Evolutionary conservation across 2,113 vertebrate species (phyloP).

Genomic region (Pholis gunnellus): DNA sequence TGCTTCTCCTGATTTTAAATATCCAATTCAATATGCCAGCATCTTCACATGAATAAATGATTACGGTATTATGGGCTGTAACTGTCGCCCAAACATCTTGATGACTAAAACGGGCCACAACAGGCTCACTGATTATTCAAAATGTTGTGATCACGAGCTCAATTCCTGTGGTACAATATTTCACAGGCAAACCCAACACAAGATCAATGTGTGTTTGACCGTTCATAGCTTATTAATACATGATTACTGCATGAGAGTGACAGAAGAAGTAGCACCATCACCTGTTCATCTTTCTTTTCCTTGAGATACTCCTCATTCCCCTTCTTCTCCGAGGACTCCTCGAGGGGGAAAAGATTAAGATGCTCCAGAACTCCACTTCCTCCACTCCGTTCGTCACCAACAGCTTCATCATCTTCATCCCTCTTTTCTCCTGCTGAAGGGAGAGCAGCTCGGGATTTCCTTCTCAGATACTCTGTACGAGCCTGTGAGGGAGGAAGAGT

Average conservation of each 20-base stretch:
- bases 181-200: not conserved
- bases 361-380: conserved; percentile 72
- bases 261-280: conserved; percentile 48
- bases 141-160: not conserved
- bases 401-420: conserved; percentile 19
- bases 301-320: conserved; percentile 89
- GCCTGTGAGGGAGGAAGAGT: conserved; percentile 79
- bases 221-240: not conserved
- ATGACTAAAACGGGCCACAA: not conserved
- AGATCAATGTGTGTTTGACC: too few species aligned
- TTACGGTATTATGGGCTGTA: not conserved
- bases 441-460: conserved; percentile 80
- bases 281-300: conserved; percentile 90
- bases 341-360: conserved; percentile 87
- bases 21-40: not conserved
- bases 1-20: not conserved
- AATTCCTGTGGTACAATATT: not conserved
- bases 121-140: not conserved
- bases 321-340: conserved; percentile 83
- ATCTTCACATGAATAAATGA: not conserved
- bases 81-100: not conserved
- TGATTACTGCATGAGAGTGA: not conserved
- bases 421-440: conserved; percentile 16
- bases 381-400: conserved; percentile 3
- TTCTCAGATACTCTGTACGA: conserved; percentile 88